Percentiles rank a stretch among this genome's conserved stretches.
Evolutionary conservation across 1,140 invertebrate species (phyloP).

Genomic region (Armadillidium nasatum): DNA sequence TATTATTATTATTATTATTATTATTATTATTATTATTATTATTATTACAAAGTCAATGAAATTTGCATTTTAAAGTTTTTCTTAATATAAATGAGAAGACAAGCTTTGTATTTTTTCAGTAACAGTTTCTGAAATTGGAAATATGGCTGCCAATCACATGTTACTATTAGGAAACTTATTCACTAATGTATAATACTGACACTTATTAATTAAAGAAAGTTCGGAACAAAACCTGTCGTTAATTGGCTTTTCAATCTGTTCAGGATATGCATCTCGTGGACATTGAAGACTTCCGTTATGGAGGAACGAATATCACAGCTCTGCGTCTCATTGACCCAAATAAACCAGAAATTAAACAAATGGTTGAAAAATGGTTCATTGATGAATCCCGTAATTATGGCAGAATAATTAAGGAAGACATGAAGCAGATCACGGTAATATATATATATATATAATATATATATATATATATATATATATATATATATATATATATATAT

Average conservation of each 20-base stretch:
- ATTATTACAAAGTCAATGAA: too few relatives aligned
- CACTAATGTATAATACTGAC: not conserved
- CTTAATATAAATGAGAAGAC: too few relatives aligned
- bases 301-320: conserved; percentile 87
- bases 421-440: conserved; percentile 35
- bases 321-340: conserved; percentile 76
- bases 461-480: conserved; percentile 20
- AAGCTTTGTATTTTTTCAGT: too few relatives aligned
- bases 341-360: conserved; percentile 60
- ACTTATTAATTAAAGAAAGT: too few relatives aligned
- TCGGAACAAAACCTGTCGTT: not conserved
- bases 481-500: conserved; percentile 6
- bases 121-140: too few relatives aligned
- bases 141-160: not conserved
- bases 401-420: not conserved
- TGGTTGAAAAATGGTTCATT: conserved; percentile 39
- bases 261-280: conserved; percentile 84
- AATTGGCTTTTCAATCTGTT: not conserved
- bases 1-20: too few relatives aligned
- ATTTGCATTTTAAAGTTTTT: too few relatives aligned
- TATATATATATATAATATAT: conserved; percentile 18
- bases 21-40: too few relatives aligned
- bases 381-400: conserved; percentile 35
- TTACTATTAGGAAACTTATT: not conserved
- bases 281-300: conserved; percentile 86